Evolutionary conservation across 2,113 vertebrate genomes (phyloP).

Genomic region (Craseonycteris thonglongyai): DNA sequence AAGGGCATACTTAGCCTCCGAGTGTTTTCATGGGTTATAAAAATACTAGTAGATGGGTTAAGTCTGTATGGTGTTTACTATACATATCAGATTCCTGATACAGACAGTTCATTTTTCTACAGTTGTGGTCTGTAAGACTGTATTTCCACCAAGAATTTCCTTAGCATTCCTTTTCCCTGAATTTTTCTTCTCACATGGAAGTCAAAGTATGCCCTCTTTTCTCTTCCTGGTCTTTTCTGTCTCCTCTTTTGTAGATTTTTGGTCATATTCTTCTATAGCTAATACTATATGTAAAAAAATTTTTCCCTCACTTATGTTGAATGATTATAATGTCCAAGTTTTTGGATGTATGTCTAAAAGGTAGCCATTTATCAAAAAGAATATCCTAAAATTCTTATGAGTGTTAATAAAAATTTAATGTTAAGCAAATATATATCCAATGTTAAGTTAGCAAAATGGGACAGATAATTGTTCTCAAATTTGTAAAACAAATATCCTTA

Average conservation of each 20-base stretch:
- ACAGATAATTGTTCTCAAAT: slow-evolving; percentile 11
- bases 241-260: background rate
- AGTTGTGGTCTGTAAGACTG: background rate
- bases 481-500: slow-evolving; percentile 1
- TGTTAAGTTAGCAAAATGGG: background rate
- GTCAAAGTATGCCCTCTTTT: background rate
- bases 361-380: slow-evolving; percentile 19
- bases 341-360: background rate
- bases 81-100: background rate
- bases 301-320: background rate
- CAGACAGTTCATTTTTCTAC: background rate
- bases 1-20: background rate
- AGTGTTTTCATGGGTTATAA: background rate
- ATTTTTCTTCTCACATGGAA: background rate
- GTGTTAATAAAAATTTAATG: slow-evolving; percentile 28
- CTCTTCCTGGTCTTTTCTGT: background rate
- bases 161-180: background rate
- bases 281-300: background rate
- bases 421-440: background rate
- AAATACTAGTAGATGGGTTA: background rate
- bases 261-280: background rate
- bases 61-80: background rate
- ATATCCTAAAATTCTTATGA: background rate
- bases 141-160: background rate
- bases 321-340: background rate